Evolutionary conservation across 2,888 invertebrate genomes (phyloP), one percentile per base, ranked within the genome.

Genomic region (Melangyna quadrimaculata): DNA sequence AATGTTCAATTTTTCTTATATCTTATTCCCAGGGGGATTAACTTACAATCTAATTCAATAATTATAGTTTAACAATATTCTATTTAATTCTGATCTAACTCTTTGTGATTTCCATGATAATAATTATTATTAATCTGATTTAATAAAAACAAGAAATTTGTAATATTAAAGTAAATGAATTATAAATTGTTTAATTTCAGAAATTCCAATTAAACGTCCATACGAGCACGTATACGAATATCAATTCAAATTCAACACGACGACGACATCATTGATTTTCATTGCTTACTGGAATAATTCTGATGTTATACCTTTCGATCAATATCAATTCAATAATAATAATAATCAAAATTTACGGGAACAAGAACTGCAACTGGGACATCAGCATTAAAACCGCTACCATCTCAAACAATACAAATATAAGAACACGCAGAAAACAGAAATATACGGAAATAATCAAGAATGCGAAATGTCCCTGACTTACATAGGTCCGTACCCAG

Each of bases 391-490:
- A 7, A 6, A 22, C 2, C n/a, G n/a, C n/a, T 10, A 57, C 5
- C 19, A 29, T 57, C 22, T 32, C 1, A 32, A 35, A 32, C 57
- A 6, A 51, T 51, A 14, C 17, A 27, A 55, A 55, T 17, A 55
- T n/a, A n/a, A n/a, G n/a, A n/a, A n/a, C n/a, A n/a, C n/a, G n/a
- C n/a, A 55, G 17, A 35, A 5, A 29, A 37, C 8, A 24, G 45
- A 17, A 40, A 43, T 12, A 53, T 73, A 69, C 74, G 80, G 69
- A 70, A 80, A 80, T 69, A 69, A 80, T 80, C 51, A 53, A 53
- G 35, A 69, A 74, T 70, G 35, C 80, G 14, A 63, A 29, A 61
- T 75, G 75, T 45, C 75, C 75, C 61, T 77, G 81, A 77, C 77
- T 67, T 71, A 81, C 70, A 71, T 81, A 65, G 65, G 37, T 22